Evolutionary conservation across 37 sponge, comb jelly and placozoan species (phyloP), one percentile per base, ranked within the genome.

Genomic region (Agelas oroides): DNA sequence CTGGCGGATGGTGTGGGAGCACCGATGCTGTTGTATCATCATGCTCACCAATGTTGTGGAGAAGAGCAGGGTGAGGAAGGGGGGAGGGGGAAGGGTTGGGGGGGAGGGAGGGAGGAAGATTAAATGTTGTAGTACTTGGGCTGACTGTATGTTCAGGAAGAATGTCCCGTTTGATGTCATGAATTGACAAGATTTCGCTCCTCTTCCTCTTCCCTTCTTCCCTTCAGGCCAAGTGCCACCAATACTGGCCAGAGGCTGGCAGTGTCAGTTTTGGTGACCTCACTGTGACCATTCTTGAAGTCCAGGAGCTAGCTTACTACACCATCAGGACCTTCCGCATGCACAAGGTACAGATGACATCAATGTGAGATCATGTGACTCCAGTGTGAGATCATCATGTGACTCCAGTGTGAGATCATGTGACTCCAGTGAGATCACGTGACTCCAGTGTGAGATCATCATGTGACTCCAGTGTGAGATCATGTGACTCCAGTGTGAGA

Each of bases 181-280:
- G n/a, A n/a, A n/a, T n/a, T n/a, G n/a, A n/a, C n/a, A n/a, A n/a
- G n/a, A n/a, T n/a, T n/a, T n/a, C n/a, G n/a, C n/a, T n/a, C n/a
- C n/a, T n/a, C n/a, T n/a, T n/a, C n/a, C n/a, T n/a, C n/a, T n/a
- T n/a, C n/a, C 52, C 35, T 25, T 2, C 19, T 57, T 40, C n/a
- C 36, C 24, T 39, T 20, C 56, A 90, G 85, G 79, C 70, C 5
- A 96, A 96, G 72, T 96, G 97, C 58, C 83, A 77, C 75, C 87
- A 94, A 77, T 96, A 96, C 82, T 96, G 96, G 96, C 96, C 96
- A 0, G 76, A 85, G 62, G 55, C 61, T 30, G 92, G 88, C 21
- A 80, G 79, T 54, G 38, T 69, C 24, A 77, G 16, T 34, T 36
- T 83, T 52, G 93, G 46, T 32, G 94, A 87, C 57, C 52, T 83